phyloP scores from a whole-genome alignment of 1,140 invertebrate genomes.

The Littorina saxatilis region DNA sequence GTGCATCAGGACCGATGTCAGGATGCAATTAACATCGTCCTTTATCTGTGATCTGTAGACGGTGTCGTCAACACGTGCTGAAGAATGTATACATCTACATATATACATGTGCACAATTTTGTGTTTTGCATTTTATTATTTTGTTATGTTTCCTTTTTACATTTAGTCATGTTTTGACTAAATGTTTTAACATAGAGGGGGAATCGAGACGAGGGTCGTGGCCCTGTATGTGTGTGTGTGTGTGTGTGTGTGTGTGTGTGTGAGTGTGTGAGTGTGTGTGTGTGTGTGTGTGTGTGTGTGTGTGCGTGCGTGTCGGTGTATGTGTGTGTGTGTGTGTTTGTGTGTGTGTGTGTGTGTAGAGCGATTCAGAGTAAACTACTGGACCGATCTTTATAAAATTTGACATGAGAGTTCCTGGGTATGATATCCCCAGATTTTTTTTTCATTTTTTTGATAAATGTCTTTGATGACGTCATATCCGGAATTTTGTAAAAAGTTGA shows the following conservation, averaged over 20 bases:
- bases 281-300: slow-evolving; percentile 7
- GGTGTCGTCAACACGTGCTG: background rate
- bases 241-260: slow-evolving; percentile 31
- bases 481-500: no score
- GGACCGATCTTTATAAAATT: no score
- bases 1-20: no score
- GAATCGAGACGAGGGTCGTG: background rate
- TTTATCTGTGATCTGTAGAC: no score
- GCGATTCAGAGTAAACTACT: no score
- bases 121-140: background rate
- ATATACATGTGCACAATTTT: background rate
- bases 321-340: background rate
- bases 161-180: background rate
- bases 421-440: no score
- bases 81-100: background rate
- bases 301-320: background rate
- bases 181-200: no score
- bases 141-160: background rate
- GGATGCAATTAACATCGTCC: no score
- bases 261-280: slow-evolving; percentile 10
- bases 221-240: slow-evolving; percentile 12
- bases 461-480: no score
- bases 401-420: no score
- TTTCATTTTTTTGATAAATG: no score
- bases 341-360: slow-evolving; percentile 27